These are phyloP conservation scores for Phyllotis vaccarum DNA, from an alignment of 2,797 vertebrate genomes.

Conservation along the genomic window DNA sequence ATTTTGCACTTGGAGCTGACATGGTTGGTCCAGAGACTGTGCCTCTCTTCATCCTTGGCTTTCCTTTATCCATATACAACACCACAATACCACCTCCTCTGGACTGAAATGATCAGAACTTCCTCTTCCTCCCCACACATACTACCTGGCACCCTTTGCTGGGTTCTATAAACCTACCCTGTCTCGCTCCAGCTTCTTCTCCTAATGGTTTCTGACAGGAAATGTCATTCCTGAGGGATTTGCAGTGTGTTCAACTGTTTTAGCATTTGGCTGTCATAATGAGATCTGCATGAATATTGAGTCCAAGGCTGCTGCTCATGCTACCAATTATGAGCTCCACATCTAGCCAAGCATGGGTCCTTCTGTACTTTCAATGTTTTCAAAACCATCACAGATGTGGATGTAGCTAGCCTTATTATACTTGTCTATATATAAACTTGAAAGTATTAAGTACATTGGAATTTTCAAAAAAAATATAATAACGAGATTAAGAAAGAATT, in stretches of 20 bases:
- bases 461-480: not conserved
- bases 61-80: not conserved
- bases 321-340: not conserved
- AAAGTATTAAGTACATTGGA: not conserved
- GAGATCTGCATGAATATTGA: not conserved
- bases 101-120: not conserved
- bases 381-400: not conserved
- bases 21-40: not conserved
- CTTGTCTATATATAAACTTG: not conserved
- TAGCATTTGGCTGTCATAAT: not conserved
- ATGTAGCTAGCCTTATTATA: not conserved
- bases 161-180: not conserved
- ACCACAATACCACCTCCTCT: not conserved
- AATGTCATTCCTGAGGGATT: not conserved
- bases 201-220: not conserved
- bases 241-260: not conserved
- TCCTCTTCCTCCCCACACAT: not conserved
- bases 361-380: slow-evolving; percentile 21
- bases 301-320: not conserved
- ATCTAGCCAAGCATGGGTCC: not conserved
- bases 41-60: not conserved
- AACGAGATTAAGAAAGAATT: not conserved
- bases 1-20: not conserved
- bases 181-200: not conserved
- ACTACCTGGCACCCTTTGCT: not conserved